Percentiles rank a stretch among this genome's conserved stretches.
Conservation (phyloP, 2,113 vertebrate species). For the Indri indri region DNA sequence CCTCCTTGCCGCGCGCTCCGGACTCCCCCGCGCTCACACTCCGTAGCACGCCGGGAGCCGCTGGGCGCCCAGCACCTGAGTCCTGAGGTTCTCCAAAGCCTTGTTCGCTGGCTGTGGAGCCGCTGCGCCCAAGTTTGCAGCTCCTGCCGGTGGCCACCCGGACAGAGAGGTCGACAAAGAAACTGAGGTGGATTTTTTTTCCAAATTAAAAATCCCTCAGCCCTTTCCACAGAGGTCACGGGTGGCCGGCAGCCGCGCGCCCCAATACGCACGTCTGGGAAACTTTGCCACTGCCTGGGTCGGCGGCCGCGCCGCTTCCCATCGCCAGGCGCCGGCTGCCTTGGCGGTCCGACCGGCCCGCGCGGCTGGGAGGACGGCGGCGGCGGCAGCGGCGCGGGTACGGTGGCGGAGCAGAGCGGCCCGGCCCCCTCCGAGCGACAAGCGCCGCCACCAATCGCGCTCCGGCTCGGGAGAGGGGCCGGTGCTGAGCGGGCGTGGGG, state of each 20-base stretch:
- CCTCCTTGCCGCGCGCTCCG: constrained; percentile 30
- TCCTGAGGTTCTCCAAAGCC: constrained; percentile 36
- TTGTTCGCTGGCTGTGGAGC: not conserved
- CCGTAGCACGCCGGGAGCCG: not conserved
- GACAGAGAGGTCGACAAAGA: constrained; percentile 66
- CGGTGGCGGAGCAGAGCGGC: constrained; percentile 46
- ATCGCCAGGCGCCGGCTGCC: constrained; percentile 65
- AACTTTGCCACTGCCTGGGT: constrained; percentile 81
- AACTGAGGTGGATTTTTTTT: constrained; percentile 50
- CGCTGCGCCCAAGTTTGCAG: constrained; percentile 69
- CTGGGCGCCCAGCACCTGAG: constrained; percentile 33
- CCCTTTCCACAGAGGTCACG: constrained; percentile 27
- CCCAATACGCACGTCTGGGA: constrained; percentile 35
- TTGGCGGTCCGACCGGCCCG: constrained; percentile 45
- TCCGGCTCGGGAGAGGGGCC: constrained; percentile 55
- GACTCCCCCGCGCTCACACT: constrained; percentile 48
- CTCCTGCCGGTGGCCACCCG: constrained; percentile 46
- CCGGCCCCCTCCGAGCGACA: constrained; percentile 77
- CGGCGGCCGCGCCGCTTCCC: constrained; percentile 74
- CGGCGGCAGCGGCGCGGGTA: not conserved
- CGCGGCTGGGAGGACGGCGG: constrained; percentile 42
- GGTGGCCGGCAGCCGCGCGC: constrained; percentile 8
- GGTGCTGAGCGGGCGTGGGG: constrained; percentile 51
- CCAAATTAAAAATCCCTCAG: constrained; percentile 64
- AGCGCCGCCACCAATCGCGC: constrained; percentile 77